A percentile compares a stretch with the other conserved stretches of the same genome.
Evolutionary conservation across 2,797 vertebrate genomes (phyloP).

Genomic region (Bovichtus diacanthus): DNA sequence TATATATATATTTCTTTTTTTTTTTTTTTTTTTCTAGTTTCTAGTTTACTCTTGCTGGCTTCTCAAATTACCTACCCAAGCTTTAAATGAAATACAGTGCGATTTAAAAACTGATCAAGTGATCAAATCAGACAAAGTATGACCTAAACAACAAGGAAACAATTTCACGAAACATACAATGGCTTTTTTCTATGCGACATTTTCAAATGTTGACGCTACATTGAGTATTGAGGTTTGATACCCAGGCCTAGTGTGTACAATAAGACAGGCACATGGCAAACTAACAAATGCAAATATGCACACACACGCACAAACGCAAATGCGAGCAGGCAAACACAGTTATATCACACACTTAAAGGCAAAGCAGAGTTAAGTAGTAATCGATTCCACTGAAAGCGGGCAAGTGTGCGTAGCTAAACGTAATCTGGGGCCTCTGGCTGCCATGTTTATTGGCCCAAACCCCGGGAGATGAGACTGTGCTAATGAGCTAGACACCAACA

Average conservation of each 20-base stretch:
- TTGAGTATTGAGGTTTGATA: conserved; percentile 7
- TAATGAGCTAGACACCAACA: conserved; percentile 82
- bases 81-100: not conserved
- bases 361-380: conserved; percentile 74
- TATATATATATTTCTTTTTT: too few relatives aligned
- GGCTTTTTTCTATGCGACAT: not conserved
- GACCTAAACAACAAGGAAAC: not conserved
- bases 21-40: too few relatives aligned
- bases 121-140: not conserved
- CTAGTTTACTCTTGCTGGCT: too few relatives aligned
- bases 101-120: not conserved
- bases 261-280: conserved; percentile 24
- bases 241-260: not conserved
- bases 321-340: conserved; percentile 33
- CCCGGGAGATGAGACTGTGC: conserved; percentile 82
- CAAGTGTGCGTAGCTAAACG: conserved; percentile 77
- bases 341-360: conserved; percentile 45
- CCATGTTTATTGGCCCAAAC: conserved; percentile 89
- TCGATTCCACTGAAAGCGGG: conserved; percentile 79
- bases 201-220: not conserved
- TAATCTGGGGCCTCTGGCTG: conserved; percentile 90
- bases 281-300: conserved; percentile 29
- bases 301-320: conserved; percentile 23
- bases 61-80: too few relatives aligned
- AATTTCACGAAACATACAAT: not conserved